Evolutionary conservation across 1,140 invertebrate genomes (phyloP).

Genomic region (Lasioglossum albipes): DNA sequence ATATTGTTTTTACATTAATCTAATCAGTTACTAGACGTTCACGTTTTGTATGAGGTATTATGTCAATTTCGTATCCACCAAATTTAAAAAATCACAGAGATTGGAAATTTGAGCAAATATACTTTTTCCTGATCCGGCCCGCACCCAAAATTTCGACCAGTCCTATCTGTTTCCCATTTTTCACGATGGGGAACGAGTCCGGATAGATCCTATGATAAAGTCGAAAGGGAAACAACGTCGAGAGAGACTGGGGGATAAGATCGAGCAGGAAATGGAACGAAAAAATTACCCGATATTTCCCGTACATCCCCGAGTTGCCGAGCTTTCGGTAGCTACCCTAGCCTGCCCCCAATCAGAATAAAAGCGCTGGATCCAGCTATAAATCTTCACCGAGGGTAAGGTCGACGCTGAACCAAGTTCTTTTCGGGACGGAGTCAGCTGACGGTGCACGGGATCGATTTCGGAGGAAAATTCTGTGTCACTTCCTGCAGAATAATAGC

Average conservation of each 20-base stretch:
- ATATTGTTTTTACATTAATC: too few relatives aligned
- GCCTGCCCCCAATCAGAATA: not conserved
- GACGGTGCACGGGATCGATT: not conserved
- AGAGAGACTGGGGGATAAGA: not conserved
- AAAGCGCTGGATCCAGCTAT: not conserved
- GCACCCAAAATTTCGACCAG: too few relatives aligned
- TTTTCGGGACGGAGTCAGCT: not conserved
- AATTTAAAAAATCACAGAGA: too few relatives aligned
- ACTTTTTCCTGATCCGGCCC: too few relatives aligned
- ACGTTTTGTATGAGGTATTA: too few relatives aligned
- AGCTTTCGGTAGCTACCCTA: not conserved
- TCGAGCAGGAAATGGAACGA: not conserved
- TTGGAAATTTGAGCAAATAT: too few relatives aligned
- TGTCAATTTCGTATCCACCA: too few relatives aligned
- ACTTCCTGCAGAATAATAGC: not conserved
- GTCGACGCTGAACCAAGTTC: not conserved
- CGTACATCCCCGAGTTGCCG: not conserved
- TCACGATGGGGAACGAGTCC: not conserved
- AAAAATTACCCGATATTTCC: constrained; percentile 9
- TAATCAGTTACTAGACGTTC: too few relatives aligned
- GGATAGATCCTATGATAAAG: not conserved
- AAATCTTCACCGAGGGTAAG: not conserved
- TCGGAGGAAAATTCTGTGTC: not conserved
- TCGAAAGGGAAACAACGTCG: not conserved
- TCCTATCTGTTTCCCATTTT: not conserved